phyloP scores from a whole-genome alignment of 2,888 invertebrate species.

The Trypoxylon attenuatum region DNA sequence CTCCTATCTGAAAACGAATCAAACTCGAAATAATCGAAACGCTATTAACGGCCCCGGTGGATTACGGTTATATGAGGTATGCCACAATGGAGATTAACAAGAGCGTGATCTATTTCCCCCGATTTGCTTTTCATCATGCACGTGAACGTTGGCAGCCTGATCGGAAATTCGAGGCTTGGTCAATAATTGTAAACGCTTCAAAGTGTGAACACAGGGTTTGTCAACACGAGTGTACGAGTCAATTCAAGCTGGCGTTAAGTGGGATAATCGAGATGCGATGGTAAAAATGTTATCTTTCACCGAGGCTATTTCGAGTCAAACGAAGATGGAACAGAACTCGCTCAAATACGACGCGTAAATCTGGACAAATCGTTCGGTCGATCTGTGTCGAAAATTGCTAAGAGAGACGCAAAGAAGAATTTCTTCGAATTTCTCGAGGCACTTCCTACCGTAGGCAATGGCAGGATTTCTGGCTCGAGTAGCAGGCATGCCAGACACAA shows the following conservation, averaged over 20 bases:
- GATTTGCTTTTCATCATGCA: not conserved
- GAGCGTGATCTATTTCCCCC: not conserved
- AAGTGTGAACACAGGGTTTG: too few species aligned
- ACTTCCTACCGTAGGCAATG: not conserved
- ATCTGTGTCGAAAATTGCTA: too few species aligned
- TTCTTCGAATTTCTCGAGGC: not conserved
- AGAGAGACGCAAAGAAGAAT: not conserved
- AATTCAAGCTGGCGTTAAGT: too few species aligned
- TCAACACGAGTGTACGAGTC: too few species aligned
- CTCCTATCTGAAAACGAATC: constrained; percentile 1
- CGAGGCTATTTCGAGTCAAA: too few species aligned
- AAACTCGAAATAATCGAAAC: not conserved
- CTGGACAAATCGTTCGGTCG: not conserved
- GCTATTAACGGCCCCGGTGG: not conserved
- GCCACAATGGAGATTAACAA: not conserved
- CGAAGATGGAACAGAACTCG: not conserved
- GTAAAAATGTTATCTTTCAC: too few species aligned
- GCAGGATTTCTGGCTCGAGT: not conserved
- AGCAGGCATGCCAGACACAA: constrained; percentile 7
- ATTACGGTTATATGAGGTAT: not conserved
- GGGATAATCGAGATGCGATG: too few species aligned
- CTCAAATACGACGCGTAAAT: not conserved
- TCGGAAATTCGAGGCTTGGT: too few species aligned
- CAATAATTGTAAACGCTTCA: too few species aligned
- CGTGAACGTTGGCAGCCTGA: not conserved